Evolutionary conservation across 2,113 vertebrate genomes (phyloP), one percentile per base, ranked within the genome.

Genomic region (Dasyurus viverrinus): DNA sequence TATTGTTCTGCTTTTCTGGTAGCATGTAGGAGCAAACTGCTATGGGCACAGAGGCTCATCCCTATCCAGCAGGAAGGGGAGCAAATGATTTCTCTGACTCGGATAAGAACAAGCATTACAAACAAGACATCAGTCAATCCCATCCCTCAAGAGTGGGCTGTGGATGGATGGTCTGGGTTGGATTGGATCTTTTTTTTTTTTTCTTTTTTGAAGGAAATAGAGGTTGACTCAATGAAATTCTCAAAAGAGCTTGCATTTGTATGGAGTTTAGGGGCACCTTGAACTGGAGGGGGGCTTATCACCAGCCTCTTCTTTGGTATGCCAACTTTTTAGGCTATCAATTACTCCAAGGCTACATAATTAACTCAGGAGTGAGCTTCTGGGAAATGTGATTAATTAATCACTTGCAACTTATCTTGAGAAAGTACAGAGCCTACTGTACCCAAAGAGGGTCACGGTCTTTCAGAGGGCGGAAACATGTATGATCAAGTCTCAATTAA

Each of bases 1-100:
- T 89, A 94, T 30, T 93, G 92, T 93, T 96, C 89, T 55, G 97
- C 97, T 97, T 97, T 97, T 97, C 97, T 97, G 95, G 98, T 95
- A 98, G 96, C 97, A 91, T 8, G 16, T 94, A 94, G 94, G 54
- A 76, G 68, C 54, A 96, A 95, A 96, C 68, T 92, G 95, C 23
- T 48, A 96, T 57, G 96, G 30, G 90, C 52, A 96, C 22, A 53
- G 53, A 0, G 19, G n/a, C 95, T 97, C 57, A 95, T 94, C 93
- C 94, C 90, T 60, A 96, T 48, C 55, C 68, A 94, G 68, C 36
- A 84, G 68, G 36, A 94, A n/a, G 23, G 92, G 90, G 90, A 89
- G 19, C 25, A 95, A 96, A 96, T 14, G 95, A n/a, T 12, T 93
- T 94, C 91, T 94, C 11, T 22, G 1, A 92, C 93, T 93, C 89